These are phyloP conservation scores for Arctia plantaginis DNA, from an alignment of 2,888 invertebrate genomes.

Conservation along the genomic window DNA sequence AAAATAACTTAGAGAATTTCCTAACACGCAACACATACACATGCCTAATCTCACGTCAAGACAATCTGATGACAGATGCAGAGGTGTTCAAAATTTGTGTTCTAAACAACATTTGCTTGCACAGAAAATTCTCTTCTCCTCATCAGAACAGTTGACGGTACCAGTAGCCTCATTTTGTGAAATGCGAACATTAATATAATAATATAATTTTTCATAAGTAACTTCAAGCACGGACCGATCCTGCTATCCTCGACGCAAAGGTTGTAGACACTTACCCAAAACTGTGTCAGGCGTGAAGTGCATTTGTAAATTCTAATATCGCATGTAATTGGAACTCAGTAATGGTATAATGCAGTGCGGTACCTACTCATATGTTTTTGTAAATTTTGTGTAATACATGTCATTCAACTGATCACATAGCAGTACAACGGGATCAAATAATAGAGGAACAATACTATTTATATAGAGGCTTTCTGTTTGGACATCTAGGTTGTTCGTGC, in stretches of 20 bases:
- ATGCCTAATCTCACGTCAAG: neutral
- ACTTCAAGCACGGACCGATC: neutral
- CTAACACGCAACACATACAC: neutral
- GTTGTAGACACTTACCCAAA: neutral
- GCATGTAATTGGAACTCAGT: neutral
- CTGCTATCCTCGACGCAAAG: neutral
- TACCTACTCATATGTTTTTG: neutral
- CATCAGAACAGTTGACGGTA: neutral
- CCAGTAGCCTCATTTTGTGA: no score
- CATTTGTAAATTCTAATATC: neutral
- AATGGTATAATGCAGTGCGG: neutral
- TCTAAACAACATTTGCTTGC: no score
- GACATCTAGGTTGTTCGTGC: neutral
- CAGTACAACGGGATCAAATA: neutral
- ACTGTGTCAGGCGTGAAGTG: neutral
- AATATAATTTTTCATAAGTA: neutral
- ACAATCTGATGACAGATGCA: no score
- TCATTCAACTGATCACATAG: neutral
- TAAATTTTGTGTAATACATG: neutral
- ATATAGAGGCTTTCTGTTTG: neutral
- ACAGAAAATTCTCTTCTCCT: neutral
- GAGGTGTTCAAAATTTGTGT: no score
- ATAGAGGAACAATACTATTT: neutral
- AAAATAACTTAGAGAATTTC: neutral
- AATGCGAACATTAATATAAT: neutral